Evolutionary conservation across 2,113 vertebrate species (phyloP).

Genomic region (Puma concolor): DNA sequence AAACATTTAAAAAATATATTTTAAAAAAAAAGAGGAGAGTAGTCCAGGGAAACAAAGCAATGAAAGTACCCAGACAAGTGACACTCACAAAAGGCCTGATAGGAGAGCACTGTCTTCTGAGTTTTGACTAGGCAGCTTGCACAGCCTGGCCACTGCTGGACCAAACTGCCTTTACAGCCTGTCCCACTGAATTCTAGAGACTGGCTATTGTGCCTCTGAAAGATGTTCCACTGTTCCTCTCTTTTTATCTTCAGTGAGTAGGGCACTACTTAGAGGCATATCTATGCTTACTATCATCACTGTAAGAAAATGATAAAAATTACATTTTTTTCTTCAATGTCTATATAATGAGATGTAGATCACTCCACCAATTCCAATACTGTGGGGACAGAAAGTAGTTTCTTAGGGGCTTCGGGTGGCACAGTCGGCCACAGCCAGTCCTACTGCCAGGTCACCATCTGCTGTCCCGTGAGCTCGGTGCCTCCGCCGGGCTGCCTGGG

Average conservation of each 20-base stretch:
- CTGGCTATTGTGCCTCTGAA: rapidly evolving
- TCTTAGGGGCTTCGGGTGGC: too few relatives aligned
- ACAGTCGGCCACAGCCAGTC: too few relatives aligned
- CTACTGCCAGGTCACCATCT: too few relatives aligned
- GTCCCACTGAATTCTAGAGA: neutral
- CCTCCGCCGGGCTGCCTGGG: too few relatives aligned
- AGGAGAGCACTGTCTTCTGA: rapidly evolving
- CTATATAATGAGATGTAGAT: neutral
- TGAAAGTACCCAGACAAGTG: neutral
- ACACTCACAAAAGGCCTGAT: neutral
- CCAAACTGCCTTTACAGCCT: neutral
- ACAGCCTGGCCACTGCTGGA: neutral
- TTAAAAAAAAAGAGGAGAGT: neutral
- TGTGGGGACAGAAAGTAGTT: too few relatives aligned
- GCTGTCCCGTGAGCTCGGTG: too few relatives aligned
- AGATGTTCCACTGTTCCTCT: rapidly evolving
- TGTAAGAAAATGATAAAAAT: neutral
- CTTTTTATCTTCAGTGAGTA: too few relatives aligned
- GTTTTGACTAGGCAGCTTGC: rapidly evolving
- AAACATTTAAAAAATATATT: too few relatives aligned
- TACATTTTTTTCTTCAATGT: neutral
- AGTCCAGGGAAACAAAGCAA: neutral
- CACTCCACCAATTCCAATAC: neutral
- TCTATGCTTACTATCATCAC: neutral
- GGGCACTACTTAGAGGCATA: neutral